Base-by-base conservation (phyloP, 92 coral and sea anemone genomes). In the Heteractis magnifica region DNA sequence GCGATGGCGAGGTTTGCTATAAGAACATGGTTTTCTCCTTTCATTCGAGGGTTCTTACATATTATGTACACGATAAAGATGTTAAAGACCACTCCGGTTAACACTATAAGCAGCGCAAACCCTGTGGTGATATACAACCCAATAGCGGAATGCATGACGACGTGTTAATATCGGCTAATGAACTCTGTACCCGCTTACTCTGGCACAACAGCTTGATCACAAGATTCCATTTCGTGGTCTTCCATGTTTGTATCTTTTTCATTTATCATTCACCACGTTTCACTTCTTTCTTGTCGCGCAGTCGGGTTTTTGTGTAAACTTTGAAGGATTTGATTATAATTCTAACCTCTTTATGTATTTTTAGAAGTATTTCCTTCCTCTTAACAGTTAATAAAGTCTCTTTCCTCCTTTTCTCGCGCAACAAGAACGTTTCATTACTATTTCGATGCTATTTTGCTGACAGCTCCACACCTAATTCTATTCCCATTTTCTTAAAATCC, bases 1-100 rank as follows among this genome's bases (percentile, higher is more conserved):
- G 86, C 85, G 4, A 90, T 74, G 3, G 89, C 93, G 26, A 90
- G 87, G 59, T 85, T 82, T 6, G 82, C 90, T 72, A 90, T 86
- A 14, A 86, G 51, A 6, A 74, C 59, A 49, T 65, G 80, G 16
- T 85, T 90, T 53, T 82, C 88, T 26, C 85, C 84, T 49, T 86
- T 83, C 52, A 90, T 53, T 23, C 88, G 83, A 10, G 83, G 90
- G 15, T 55, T 74, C 23, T 76, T 76, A 44, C 60, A 60, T n/a
- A 84, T 79, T 6, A 88, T 58, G 65, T 79, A 88, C 10, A 88
- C 85, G 13, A 88, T 70, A 23, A 88, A 75, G 75, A 76, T 52
- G 64, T 88, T 88, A n/a, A 84, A 79, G 23, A 59, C 20, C 4
- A 84, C 53, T 5, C 91, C 91, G 2, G 65, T 6, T 5, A 83